A percentile compares a stretch with the other conserved stretches of the same genome.
Evolutionary conservation across 2,888 invertebrate genomes (phyloP).

Genomic region (Keiferia lycopersicella): DNA sequence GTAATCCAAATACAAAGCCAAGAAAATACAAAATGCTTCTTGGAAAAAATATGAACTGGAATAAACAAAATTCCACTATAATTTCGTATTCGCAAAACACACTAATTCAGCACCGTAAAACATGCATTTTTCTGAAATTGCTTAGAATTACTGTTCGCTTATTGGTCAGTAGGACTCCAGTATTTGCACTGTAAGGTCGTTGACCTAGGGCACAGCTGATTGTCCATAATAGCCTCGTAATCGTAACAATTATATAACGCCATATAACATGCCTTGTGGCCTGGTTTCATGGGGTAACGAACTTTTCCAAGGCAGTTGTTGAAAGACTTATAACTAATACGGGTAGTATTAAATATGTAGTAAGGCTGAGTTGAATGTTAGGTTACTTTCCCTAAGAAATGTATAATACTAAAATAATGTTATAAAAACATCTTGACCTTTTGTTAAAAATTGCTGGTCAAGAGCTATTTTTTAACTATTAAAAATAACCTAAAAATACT

Average conservation of each 20-base stretch:
- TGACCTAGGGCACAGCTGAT: slow-evolving; percentile 13
- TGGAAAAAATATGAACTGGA: neutral
- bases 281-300: neutral
- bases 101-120: slow-evolving; percentile 6
- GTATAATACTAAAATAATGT: no score
- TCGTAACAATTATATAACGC: slow-evolving; percentile 2
- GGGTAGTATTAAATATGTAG: no score
- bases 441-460: no score
- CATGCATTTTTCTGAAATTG: neutral
- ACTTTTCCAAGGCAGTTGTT: neutral
- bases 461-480: no score
- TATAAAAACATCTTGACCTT: no score
- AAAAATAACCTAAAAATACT: no score
- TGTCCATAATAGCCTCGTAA: neutral
- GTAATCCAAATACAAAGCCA: neutral
- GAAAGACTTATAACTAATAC: neutral
- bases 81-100: neutral
- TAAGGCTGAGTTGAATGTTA: no score
- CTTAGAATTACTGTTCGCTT: neutral
- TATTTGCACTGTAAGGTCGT: neutral
- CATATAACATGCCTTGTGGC: neutral
- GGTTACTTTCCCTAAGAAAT: no score
- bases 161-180: neutral
- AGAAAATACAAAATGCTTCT: neutral
- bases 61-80: neutral